Percentiles rank a stretch among this genome's conserved stretches.
These are phyloP conservation scores for Diplazon laetatorius DNA, from an alignment of 2,888 invertebrate genomes.

Conservation along the genomic window DNA sequence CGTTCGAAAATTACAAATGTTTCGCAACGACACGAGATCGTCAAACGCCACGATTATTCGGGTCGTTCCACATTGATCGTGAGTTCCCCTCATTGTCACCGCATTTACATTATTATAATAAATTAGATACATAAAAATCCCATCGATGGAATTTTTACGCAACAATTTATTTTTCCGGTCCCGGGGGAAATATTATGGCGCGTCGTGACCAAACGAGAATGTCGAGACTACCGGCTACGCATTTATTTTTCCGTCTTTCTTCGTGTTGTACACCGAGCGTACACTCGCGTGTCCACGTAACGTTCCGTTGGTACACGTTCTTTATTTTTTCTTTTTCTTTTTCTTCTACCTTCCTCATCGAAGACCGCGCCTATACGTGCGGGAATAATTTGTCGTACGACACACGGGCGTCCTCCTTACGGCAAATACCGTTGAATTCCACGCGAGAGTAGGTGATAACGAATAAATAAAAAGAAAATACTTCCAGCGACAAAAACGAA, in stretches of 20 bases:
- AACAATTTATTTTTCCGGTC: slow-evolving; percentile 14
- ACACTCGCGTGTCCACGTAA: slow-evolving; percentile 50
- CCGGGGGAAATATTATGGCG: slow-evolving; percentile 1
- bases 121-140: too few relatives aligned
- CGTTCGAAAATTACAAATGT: slow-evolving; percentile 72
- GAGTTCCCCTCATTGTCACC: too few relatives aligned
- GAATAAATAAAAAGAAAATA: slow-evolving; percentile 5
- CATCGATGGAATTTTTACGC: too few relatives aligned
- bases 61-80: slow-evolving; percentile 64
- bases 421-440: slow-evolving; percentile 65
- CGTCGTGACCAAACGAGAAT: slow-evolving; percentile 57
- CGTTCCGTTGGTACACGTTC: slow-evolving; percentile 43
- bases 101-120: too few relatives aligned
- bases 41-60: slow-evolving; percentile 67
- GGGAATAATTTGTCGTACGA: slow-evolving; percentile 62
- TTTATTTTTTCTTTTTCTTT: too few relatives aligned
- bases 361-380: slow-evolving; percentile 51
- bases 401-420: slow-evolving; percentile 62
- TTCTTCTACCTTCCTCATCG: slow-evolving; percentile 22
- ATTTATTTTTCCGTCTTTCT: slow-evolving; percentile 31
- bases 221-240: slow-evolving; percentile 16
- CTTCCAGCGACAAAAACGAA: not conserved
- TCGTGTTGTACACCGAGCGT: slow-evolving; percentile 37
- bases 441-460: slow-evolving; percentile 54
- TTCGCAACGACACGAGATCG: slow-evolving; percentile 67